These are phyloP conservation scores for Athalia circularis DNA, from an alignment of 2,888 invertebrate genomes.

Conservation along the genomic window DNA sequence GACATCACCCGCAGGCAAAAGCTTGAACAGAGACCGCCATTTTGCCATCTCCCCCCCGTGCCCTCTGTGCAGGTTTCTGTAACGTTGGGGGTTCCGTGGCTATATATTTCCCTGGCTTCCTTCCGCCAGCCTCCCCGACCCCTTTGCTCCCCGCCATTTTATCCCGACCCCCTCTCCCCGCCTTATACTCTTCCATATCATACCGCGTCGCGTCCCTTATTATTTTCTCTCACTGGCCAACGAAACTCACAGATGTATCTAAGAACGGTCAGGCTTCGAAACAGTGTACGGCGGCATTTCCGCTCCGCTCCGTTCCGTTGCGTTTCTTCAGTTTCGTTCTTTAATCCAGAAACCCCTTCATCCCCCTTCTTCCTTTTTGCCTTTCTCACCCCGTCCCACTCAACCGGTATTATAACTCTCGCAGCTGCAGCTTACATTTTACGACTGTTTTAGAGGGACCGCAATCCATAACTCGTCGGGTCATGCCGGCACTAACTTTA, in stretches of 20 bases:
- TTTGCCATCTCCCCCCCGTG: constrained; percentile 6
- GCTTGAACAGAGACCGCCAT: constrained; percentile 34
- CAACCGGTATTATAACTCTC: constrained; percentile 16
- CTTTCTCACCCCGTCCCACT: neutral
- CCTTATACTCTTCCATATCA: too few species aligned
- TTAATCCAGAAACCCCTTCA: neutral
- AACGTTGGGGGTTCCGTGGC: constrained; percentile 13
- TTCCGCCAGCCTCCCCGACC: constrained; percentile 7
- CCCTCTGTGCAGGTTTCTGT: neutral
- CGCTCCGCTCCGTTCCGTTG: neutral
- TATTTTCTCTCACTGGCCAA: constrained; percentile 28
- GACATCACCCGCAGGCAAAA: constrained; percentile 37
- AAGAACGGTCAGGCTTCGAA: neutral
- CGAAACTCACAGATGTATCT: constrained; percentile 35
- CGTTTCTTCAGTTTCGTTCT: neutral
- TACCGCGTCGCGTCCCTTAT: neutral
- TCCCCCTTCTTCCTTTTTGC: neutral
- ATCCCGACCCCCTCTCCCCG: too few species aligned
- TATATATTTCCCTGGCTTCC: constrained; percentile 31
- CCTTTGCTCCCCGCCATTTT: neutral
- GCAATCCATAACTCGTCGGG: constrained; percentile 39
- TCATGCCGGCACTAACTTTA: constrained; percentile 22
- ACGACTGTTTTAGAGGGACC: constrained; percentile 30
- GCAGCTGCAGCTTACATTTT: constrained; percentile 30
- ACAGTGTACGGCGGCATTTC: neutral